phyloP scores from a whole-genome alignment of 2,797 vertebrate species.

The Chiroxiphia lanceolata region DNA sequence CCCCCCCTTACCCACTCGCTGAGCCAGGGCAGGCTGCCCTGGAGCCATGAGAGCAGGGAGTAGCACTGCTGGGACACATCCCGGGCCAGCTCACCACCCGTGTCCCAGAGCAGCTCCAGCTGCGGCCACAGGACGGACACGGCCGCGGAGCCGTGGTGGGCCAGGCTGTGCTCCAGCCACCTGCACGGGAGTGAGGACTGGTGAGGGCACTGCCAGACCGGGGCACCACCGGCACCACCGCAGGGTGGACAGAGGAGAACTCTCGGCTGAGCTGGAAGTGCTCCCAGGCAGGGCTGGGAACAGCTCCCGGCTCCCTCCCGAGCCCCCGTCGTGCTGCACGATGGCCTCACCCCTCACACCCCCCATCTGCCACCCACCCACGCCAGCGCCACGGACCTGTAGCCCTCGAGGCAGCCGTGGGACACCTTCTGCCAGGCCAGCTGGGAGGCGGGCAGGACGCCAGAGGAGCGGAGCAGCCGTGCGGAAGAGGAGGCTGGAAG shows the following conservation, averaged over 20 bases:
- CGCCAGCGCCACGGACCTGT: slow-evolving; percentile 75
- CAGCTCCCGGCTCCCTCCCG: background rate
- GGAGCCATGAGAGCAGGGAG: slow-evolving; percentile 75
- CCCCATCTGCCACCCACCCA: fast-evolving
- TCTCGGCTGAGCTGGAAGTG: background rate
- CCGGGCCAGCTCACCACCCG: slow-evolving; percentile 52
- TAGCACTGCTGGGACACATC: slow-evolving; percentile 72
- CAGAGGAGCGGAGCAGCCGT: slow-evolving; percentile 78
- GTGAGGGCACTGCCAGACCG: fast-evolving
- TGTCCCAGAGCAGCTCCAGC: slow-evolving; percentile 77
- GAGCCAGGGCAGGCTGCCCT: slow-evolving; percentile 75
- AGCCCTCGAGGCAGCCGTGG: slow-evolving; percentile 77
- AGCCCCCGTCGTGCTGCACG: fast-evolving
- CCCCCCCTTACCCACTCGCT: slow-evolving; percentile 80
- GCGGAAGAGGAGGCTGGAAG: slow-evolving; percentile 83
- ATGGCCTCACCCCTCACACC: no score
- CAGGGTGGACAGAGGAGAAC: fast-evolving
- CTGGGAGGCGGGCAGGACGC: slow-evolving; percentile 79
- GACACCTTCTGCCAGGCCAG: slow-evolving; percentile 84
- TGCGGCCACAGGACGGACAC: slow-evolving; percentile 73
- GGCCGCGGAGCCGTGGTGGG: slow-evolving; percentile 77
- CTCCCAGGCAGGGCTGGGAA: background rate
- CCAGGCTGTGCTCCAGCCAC: slow-evolving; percentile 85
- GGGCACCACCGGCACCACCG: fast-evolving
- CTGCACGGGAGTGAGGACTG: slow-evolving; percentile 58